phyloP scores from a whole-genome alignment of 2,113 vertebrate species.

The Grammomys dolichurus region DNA sequence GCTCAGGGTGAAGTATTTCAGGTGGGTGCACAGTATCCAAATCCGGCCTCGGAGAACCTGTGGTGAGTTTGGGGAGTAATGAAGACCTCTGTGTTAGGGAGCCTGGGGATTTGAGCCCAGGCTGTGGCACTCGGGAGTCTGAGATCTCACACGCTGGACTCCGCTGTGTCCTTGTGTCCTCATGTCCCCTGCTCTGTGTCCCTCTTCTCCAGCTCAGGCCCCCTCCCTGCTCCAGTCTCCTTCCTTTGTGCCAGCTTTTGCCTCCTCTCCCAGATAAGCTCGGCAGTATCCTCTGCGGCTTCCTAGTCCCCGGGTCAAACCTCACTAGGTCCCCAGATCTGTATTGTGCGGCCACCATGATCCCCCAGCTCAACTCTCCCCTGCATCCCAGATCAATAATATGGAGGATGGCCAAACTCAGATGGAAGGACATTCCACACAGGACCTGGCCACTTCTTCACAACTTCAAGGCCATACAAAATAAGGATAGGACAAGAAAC shows the following conservation, averaged over 20 bases:
- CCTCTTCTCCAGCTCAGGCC: not conserved
- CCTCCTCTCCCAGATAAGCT: not conserved
- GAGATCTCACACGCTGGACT: not conserved
- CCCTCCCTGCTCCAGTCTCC: not conserved
- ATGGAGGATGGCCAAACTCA: not conserved
- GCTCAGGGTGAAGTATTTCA: not conserved
- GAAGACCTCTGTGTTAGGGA: not conserved
- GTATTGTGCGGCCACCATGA: accelerated
- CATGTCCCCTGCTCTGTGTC: no score
- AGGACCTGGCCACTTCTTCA: not conserved
- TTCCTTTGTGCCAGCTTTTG: not conserved
- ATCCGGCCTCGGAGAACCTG: not conserved
- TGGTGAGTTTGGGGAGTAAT: not conserved
- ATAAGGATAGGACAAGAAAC: not conserved
- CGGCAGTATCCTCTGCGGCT: not conserved
- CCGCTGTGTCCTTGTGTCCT: not conserved
- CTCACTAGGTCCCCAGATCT: no score
- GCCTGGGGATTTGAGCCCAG: not conserved
- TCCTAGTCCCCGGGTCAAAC: not conserved
- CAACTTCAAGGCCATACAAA: not conserved
- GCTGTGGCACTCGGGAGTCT: not conserved
- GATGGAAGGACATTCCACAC: not conserved
- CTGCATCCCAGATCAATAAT: not conserved
- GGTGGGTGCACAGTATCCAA: not conserved
- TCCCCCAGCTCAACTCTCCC: not conserved